Base-by-base conservation (phyloP, 2,888 invertebrate species). In the Andrena bucephala region DNA sequence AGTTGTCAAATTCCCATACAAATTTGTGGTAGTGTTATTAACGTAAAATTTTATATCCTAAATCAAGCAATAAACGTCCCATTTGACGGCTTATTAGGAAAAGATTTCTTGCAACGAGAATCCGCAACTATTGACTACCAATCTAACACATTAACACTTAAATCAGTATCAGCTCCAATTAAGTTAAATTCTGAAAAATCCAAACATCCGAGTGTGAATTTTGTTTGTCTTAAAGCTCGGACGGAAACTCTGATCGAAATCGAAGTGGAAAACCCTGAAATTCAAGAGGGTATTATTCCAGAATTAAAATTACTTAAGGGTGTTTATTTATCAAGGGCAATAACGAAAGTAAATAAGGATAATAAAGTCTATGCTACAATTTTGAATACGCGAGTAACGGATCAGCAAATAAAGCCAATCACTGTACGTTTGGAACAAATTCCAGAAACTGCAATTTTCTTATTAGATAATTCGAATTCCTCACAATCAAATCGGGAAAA, bases 21-120 rank as follows among this genome's bases (percentile, higher is more conserved):
- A 27, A 2, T 73, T 29, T 36, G 10, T 0, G n/a, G 59, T 48
- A 6, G 3, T 0, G 13, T 13, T 0, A 50, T 72, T 2, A 0
- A 24, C 2, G n/a, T 2, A 0, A 63, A 62, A 52, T 72, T 72
- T 16, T 29, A 69, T 24, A 54, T 69, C 5, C 33, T 36, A 10
- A 36, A 36, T 36, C 36, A 36, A 36, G 10, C 36, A 36, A 36
- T 36, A 36, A 10, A 36, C 68, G 62, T 71, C 50, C 62, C 71
- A 4, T 48, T 71, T 13, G 71, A 62, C 60, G 60, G 71, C 71
- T 74, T 74, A 6, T 8, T 74, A 29, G 73, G 73, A 29, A 65
- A 67, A 4, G 66, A 74, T 66, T 33, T 73, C 29, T 29, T 73
- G 63, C 27, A 73, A 2, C 10, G 0, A 29, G 54, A 65, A 65